These are phyloP conservation scores for Lordiphosa fenestrarum DNA, from an alignment of 2,888 invertebrate species.

Conservation along the genomic window DNA sequence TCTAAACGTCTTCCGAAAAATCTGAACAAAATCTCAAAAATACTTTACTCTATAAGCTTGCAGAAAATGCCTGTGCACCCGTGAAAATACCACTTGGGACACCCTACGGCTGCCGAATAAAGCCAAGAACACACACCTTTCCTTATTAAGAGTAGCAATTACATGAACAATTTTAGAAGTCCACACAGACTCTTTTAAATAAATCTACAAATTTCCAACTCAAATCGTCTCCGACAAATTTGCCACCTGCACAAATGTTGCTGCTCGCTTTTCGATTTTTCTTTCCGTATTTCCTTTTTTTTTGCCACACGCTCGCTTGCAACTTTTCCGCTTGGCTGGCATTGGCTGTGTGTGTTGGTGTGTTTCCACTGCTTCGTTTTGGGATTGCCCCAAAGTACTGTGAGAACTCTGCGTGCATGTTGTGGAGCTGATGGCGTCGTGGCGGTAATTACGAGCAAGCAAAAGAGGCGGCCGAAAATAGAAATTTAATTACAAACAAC, in stretches of 20 bases:
- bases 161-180: not conserved
- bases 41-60: no score
- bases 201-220: not conserved
- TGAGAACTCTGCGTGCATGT: slow-evolving; percentile 35
- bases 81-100: no score
- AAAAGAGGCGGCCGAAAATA: slow-evolving; percentile 27
- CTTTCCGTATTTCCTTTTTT: slow-evolving; percentile 15
- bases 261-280: slow-evolving; percentile 15
- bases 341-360: slow-evolving; percentile 4
- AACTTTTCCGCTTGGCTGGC: slow-evolving; percentile 48
- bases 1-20: no score
- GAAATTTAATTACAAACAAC: slow-evolving; percentile 47
- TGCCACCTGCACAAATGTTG: slow-evolving; percentile 31
- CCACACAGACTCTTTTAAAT: no score
- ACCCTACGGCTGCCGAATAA: no score
- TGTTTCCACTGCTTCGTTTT: slow-evolving; percentile 5
- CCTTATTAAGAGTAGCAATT: no score
- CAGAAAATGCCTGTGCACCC: no score
- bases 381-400: slow-evolving; percentile 9
- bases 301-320: slow-evolving; percentile 38
- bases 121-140: no score
- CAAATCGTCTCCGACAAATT: slow-evolving; percentile 16
- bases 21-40: no score
- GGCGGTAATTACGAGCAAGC: slow-evolving; percentile 24
- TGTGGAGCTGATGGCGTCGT: slow-evolving; percentile 17